These are phyloP conservation scores for Hyla sarda DNA, from an alignment of 2,113 vertebrate species.

Conservation along the genomic window DNA sequence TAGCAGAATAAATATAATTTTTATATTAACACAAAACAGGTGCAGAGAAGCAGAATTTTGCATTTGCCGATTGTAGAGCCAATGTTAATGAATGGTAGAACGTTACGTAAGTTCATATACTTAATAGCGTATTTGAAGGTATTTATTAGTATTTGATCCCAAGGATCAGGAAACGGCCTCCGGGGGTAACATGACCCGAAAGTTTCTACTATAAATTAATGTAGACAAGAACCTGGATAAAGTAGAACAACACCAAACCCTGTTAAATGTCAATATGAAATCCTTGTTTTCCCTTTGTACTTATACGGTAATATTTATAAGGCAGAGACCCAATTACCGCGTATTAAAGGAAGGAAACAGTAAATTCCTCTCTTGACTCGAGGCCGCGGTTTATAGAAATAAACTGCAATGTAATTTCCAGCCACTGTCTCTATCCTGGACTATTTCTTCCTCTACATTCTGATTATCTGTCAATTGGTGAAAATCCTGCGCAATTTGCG, in stretches of 20 bases:
- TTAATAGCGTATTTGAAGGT: conserved; percentile 1
- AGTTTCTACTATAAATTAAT: conserved; percentile 17
- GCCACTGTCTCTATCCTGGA: background rate
- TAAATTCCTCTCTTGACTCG: conserved; percentile 9
- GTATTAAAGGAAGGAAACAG: conserved; percentile 27
- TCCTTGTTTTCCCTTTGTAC: conserved; percentile 14
- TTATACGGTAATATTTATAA: conserved; percentile 27
- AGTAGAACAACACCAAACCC: conserved; percentile 14
- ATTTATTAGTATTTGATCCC: conserved; percentile 24
- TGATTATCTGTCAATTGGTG: conserved; percentile 18
- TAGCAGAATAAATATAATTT: background rate
- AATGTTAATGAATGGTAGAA: background rate
- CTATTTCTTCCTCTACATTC: background rate
- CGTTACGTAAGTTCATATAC: background rate
- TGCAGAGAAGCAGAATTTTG: background rate
- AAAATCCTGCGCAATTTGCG: conserved; percentile 6
- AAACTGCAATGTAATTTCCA: background rate
- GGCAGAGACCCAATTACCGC: conserved; percentile 5
- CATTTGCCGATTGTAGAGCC: background rate
- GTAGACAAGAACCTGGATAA: conserved; percentile 18
- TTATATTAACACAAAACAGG: background rate
- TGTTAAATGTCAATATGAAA: background rate
- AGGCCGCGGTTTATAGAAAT: conserved; percentile 9
- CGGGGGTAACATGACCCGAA: conserved; percentile 3
- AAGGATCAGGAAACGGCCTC: conserved; percentile 15